Conservation (phyloP, 2,113 vertebrate species). For the Hippocampus zosterae region DNA sequence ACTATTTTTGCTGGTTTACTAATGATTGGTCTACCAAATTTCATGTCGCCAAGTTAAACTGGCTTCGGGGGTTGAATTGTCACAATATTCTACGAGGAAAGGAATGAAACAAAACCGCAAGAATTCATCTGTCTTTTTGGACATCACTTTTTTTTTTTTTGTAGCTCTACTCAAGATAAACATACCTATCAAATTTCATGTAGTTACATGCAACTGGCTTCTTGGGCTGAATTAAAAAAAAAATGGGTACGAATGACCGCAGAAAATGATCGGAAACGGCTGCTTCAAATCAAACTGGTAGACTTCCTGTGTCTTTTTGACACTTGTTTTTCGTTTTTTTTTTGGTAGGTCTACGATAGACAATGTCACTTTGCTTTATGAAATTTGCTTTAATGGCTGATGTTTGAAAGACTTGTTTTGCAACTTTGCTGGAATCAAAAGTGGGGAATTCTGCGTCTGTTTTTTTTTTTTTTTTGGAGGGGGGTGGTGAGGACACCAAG, state of each 20-base stretch:
- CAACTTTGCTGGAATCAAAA: slow-evolving; percentile 26
- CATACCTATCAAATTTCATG: neutral
- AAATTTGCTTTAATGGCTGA: neutral
- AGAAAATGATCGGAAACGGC: neutral
- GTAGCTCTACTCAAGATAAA: neutral
- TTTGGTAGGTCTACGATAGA: neutral
- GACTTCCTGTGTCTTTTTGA: neutral
- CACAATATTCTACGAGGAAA: too few relatives aligned
- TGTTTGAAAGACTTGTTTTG: neutral
- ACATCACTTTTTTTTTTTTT: neutral
- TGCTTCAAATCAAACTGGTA: neutral
- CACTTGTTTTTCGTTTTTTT: neutral
- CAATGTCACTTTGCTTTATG: neutral
- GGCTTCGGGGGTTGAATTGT: too few relatives aligned
- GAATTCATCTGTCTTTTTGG: neutral
- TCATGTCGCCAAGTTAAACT: too few relatives aligned
- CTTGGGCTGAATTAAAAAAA: neutral
- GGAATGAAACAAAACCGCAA: neutral
- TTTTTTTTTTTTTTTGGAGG: too few relatives aligned
- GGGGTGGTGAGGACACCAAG: neutral
- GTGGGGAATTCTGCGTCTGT: slow-evolving; percentile 8
- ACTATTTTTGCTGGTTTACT: neutral
- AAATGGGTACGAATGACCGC: neutral
- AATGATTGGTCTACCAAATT: too few relatives aligned
- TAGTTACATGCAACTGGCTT: neutral